Percentiles rank a stretch among this genome's conserved stretches.
These are phyloP conservation scores for Epinephelus lanceolatus DNA, from an alignment of 2,113 vertebrate genomes.

Conservation along the genomic window DNA sequence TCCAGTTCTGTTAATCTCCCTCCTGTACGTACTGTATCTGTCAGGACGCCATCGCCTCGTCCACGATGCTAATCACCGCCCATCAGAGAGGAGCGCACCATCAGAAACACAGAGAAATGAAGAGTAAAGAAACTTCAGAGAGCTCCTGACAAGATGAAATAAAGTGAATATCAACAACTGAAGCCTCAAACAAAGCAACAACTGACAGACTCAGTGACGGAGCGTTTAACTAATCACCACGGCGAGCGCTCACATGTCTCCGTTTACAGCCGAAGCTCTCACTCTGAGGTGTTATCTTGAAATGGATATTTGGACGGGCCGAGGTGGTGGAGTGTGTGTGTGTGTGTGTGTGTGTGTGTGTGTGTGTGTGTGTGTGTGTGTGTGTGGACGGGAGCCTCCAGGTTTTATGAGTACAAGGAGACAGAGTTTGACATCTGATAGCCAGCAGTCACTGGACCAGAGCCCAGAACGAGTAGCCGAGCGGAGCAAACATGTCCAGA, in stretches of 20 bases:
- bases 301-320: conserved; percentile 4
- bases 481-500: background rate
- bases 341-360: background rate
- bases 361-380: background rate
- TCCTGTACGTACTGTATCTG: background rate
- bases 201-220: background rate
- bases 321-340: background rate
- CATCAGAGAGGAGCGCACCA: conserved; percentile 1
- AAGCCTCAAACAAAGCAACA: conserved; percentile 15
- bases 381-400: background rate
- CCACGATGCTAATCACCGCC: conserved; percentile 1
- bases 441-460: background rate
- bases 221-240: background rate
- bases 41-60: background rate
- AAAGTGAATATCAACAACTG: background rate
- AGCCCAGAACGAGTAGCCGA: background rate
- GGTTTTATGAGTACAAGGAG: background rate
- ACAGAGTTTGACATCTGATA: background rate
- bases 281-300: background rate
- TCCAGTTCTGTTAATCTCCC: background rate
- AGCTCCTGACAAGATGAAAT: conserved; percentile 6
- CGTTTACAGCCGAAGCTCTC: background rate
- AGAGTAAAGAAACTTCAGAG: background rate
- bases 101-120: background rate
- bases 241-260: background rate